Evolutionary conservation across 1,140 invertebrate species (phyloP), one percentile per base, ranked within the genome.

Genomic region (Zeugodacus cucurbitae): DNA sequence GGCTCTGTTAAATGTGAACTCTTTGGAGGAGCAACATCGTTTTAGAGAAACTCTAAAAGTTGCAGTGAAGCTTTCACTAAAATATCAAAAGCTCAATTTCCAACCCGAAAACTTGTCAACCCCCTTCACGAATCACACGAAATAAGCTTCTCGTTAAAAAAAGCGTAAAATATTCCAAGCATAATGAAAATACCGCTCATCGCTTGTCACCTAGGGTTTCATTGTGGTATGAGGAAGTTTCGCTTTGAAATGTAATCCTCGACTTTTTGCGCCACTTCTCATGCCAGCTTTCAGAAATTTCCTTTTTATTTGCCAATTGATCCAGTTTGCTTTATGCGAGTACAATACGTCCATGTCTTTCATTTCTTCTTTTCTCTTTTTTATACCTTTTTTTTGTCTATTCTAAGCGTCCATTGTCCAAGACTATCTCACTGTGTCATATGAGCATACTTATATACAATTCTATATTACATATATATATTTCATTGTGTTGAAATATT

Each of bases 341-440:
- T 48, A 82, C 74, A 82, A 82, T 48, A n/a, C 32, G 34, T 20
- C 26, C 29, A 70, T 70, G 48, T 41, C 41, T 82, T 48, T 29
- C 8, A 70, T 70, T 37, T 70, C 8, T 29, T 54, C 2, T 17
- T 70, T 26, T 62, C 10, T 10, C 10, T 22, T 41, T 74, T 74
- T 37, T 74, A 67, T 67, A 3, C 26, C 26, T 26, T 62, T 34
- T 74, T 32, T 17, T 32, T 74, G 20, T 17, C 14, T 74, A 54
- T 82, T 82, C n/a, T 48, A 48, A 17, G 74, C 74, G 22, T 29
- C 74, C 74, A 48, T 82, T 82, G 74, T 82, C 41, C 41, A 48
- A 44, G 74, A 54, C 41, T 82, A 82, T 82, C 20, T 82, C 74
- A 82, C 74, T 82, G 74, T 82, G 74, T 82, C 74, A 74, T 67